Base-by-base conservation (phyloP, 2,888 invertebrate species). In the Didymodactylos carnosus region DNA sequence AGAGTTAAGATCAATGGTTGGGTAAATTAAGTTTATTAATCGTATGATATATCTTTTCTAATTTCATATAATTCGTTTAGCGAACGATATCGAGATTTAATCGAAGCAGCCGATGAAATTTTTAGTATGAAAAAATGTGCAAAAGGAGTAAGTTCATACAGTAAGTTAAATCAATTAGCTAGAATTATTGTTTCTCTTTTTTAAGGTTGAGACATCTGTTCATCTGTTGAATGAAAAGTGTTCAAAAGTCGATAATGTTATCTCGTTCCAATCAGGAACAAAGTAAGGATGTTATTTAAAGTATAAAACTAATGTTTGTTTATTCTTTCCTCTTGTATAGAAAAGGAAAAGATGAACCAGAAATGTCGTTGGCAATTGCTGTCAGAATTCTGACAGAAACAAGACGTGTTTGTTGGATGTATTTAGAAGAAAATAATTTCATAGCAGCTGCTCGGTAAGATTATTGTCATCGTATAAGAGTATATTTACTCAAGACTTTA, bases 71-170 rank as follows among this genome's bases (percentile, higher is more conserved):
- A 40, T n/a, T 7, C 14, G 3, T 35, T 19, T 46, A 74, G 74
- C 25, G 71, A 74, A 71, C 71, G 74, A 19, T 74, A 74, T 62
- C 40, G 74, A 8, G 74, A 74, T 72, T 40, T 74, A 43, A 74
- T 74, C 27, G 74, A 74, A 25, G 74, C 74, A 8, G 74, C 74
- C n/a, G 74, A 74, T 53, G 74, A 53, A 25, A 74, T 74, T 29
- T 71, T 71, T 35, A 62, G 53, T 41, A 74, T 74, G 74, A 74
- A 74, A 46, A 53, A 71, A n/a, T 74, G 74, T 46, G 71, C 71
- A 4, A 71, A 71, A 43, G 49, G 71, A 16, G 73, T 73, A 71
- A 49, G 40, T 62, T 39, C 23, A 7, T 1, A 25, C 35, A 49
- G 19, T 53, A 27, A 39, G n/a, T 72, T 14, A 23, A 23, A 16